Evolutionary conservation across 2,797 vertebrate species (phyloP).

Genomic region (Diglossa cyanea): DNA sequence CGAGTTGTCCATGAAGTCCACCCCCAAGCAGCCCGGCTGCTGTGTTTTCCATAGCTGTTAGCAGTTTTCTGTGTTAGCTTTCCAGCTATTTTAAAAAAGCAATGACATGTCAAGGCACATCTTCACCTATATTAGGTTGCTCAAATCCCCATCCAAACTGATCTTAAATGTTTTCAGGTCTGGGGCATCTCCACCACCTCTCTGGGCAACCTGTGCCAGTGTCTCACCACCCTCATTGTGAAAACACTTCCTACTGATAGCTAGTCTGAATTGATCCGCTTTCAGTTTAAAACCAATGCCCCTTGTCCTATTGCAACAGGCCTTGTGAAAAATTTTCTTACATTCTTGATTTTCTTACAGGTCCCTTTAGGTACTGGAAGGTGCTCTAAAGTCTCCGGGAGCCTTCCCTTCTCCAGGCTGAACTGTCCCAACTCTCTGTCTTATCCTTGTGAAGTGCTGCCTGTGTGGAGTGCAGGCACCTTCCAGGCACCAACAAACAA

Average conservation of each 20-base stretch:
- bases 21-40: background rate
- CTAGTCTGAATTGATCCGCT: background rate
- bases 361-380: background rate
- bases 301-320: background rate
- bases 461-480: background rate
- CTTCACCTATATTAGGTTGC: background rate
- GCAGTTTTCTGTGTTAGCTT: background rate
- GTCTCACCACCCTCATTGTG: rapidly evolving
- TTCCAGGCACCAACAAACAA: background rate
- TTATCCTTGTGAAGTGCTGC: background rate
- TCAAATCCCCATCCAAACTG: background rate
- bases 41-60: background rate
- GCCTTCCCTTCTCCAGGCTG: background rate
- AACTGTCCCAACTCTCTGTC: background rate
- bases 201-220: background rate
- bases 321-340: background rate
- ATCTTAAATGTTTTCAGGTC: background rate
- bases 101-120: background rate
- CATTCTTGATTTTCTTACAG: background rate
- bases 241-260: background rate
- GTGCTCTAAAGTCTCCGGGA: background rate
- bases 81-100: background rate
- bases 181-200: background rate
- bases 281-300: background rate
- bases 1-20: background rate